These are phyloP conservation scores for Eupithecia dodoneata DNA, from an alignment of 2,888 invertebrate species.

Conservation along the genomic window DNA sequence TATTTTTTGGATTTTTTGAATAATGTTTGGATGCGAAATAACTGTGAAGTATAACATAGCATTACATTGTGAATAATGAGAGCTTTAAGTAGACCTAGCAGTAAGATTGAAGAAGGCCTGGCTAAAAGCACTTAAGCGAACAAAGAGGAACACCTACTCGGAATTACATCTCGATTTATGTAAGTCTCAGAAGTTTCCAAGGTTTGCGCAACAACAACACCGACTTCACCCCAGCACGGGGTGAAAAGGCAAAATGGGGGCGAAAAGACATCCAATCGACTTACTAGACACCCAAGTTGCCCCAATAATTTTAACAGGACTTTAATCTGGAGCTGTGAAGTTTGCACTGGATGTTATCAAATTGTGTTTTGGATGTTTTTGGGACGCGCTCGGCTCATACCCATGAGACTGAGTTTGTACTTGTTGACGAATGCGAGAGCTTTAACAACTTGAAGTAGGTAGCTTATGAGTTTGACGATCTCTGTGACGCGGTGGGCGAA, in stretches of 20 bases:
- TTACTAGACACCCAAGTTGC: constrained; percentile 37
- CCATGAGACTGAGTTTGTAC: background rate
- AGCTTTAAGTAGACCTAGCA: background rate
- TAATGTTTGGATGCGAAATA: background rate
- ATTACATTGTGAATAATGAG: background rate
- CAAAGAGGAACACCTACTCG: constrained; percentile 26
- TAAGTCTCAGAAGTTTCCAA: constrained; percentile 42
- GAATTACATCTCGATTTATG: constrained; percentile 43
- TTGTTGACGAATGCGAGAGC: constrained; percentile 1
- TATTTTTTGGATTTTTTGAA: background rate
- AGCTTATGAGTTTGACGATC: too few relatives aligned
- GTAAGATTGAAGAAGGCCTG: background rate
- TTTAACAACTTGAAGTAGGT: background rate
- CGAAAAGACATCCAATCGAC: constrained; percentile 21
- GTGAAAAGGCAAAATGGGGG: constrained; percentile 8
- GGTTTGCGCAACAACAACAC: constrained; percentile 43
- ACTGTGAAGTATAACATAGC: background rate
- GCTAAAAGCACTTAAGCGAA: constrained; percentile 8
- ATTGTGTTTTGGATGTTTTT: constrained; percentile 20
- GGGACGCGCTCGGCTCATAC: background rate
- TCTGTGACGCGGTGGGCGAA: too few relatives aligned
- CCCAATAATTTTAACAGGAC: constrained; percentile 45
- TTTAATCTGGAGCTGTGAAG: constrained; percentile 39
- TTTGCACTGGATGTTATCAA: constrained; percentile 25
- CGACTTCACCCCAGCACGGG: constrained; percentile 12